Percentiles rank a stretch among this genome's conserved stretches.
phyloP scores from a whole-genome alignment of 2,113 vertebrate species.

The Albula goreensis region DNA sequence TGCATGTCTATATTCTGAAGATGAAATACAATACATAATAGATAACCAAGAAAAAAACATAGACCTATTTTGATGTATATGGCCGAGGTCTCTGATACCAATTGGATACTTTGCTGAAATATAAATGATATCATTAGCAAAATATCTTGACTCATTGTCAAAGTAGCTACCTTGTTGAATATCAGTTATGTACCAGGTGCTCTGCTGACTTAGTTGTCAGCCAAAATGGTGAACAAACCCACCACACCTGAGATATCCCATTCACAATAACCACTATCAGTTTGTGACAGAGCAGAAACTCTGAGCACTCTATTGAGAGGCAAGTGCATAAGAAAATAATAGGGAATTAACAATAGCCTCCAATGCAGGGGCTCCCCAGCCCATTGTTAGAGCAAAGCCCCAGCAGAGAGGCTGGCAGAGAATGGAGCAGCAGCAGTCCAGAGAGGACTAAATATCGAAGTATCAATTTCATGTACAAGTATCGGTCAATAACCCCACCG shows the following conservation, averaged over 20 bases:
- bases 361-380: constrained; percentile 25
- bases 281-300: constrained; percentile 44
- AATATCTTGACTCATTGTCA: not conserved
- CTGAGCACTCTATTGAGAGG: constrained; percentile 40
- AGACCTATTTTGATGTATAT: not conserved
- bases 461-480: constrained; percentile 40
- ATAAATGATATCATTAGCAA: not conserved
- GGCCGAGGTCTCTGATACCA: not conserved
- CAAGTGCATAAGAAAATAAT: constrained; percentile 33
- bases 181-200: not conserved
- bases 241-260: constrained; percentile 12
- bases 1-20: not conserved
- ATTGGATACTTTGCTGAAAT: not conserved
- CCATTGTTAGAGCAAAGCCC: constrained; percentile 51
- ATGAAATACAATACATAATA: not conserved
- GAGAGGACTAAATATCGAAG: constrained; percentile 37
- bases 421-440: constrained; percentile 25
- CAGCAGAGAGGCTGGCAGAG: constrained; percentile 35
- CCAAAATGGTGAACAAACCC: not conserved
- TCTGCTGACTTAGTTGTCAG: not conserved
- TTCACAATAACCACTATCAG: constrained; percentile 37
- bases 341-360: constrained; percentile 32
- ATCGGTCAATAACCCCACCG: constrained; percentile 29
- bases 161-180: not conserved
- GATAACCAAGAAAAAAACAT: not conserved